phyloP scores from a whole-genome alignment of 2,113 vertebrate genomes.

The Passer domesticus region DNA sequence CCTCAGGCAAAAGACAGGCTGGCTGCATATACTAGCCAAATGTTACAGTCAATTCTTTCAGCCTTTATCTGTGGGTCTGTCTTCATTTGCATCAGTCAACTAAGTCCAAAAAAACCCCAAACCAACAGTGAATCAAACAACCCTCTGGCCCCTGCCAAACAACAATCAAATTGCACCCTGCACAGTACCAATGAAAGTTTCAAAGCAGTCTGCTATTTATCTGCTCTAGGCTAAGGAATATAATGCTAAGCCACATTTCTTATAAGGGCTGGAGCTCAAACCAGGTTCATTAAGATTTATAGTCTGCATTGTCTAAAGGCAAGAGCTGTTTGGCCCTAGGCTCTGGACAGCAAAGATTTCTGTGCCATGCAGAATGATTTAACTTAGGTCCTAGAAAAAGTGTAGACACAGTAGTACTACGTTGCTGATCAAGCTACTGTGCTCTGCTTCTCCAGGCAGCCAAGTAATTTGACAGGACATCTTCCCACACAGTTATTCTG shows the following conservation, averaged over 20 bases:
- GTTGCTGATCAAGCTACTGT: neutral
- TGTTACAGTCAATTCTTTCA: neutral
- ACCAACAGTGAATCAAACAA: neutral
- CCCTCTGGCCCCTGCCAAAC: neutral
- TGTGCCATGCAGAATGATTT: neutral
- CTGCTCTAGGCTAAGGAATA: neutral
- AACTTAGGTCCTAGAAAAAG: neutral
- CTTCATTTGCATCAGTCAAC: neutral
- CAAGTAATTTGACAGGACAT: neutral
- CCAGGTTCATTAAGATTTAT: slow-evolving; percentile 1
- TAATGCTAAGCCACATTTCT: neutral
- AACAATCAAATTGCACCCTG: neutral
- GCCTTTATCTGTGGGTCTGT: neutral
- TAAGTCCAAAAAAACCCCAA: neutral
- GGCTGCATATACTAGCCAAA: neutral
- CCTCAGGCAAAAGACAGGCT: slow-evolving; percentile 21
- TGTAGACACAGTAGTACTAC: neutral
- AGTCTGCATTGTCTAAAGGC: neutral
- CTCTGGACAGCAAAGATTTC: neutral
- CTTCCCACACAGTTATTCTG: neutral
- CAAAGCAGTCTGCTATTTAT: neutral
- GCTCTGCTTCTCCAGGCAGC: neutral
- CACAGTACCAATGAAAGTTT: neutral
- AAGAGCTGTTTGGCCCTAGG: neutral
- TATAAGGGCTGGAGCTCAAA: neutral